Evolutionary conservation across 1,140 invertebrate genomes (phyloP).

Genomic region (Ooceraea biroi): DNA sequence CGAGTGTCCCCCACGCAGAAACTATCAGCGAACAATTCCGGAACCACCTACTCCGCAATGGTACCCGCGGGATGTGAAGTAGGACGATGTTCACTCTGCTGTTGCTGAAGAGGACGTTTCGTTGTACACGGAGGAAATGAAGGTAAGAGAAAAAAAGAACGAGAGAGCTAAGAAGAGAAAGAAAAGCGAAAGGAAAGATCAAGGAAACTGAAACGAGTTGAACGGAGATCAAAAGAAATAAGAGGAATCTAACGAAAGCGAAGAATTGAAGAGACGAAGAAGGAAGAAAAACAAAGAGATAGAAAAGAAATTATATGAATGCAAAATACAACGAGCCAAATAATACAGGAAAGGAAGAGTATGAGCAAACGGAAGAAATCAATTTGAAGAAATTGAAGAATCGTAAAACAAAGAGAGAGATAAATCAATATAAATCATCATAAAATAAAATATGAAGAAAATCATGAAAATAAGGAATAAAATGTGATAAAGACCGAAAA

Average conservation of each 20-base stretch:
- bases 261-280: conserved; percentile 16
- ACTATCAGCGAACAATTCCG: conserved; percentile 80
- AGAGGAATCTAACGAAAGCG: neutral
- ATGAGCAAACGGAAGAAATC: neutral
- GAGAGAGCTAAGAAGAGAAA: neutral
- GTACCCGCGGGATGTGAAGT: conserved; percentile 67
- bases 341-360: neutral
- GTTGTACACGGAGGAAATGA: conserved; percentile 50
- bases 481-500: neutral
- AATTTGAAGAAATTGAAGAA: too few species aligned
- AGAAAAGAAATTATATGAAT: neutral
- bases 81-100: conserved; percentile 41
- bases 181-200: neutral
- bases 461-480: neutral
- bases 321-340: too few species aligned
- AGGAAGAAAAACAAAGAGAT: neutral
- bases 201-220: neutral
- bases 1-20: conserved; percentile 71
- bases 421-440: too few species aligned
- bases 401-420: too few species aligned
- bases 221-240: neutral
- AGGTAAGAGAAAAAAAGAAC: conserved; percentile 46
- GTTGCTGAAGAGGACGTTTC: conserved; percentile 35
- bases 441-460: too few species aligned
- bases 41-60: conserved; percentile 61